Percentiles rank a stretch among this genome's conserved stretches.
These are phyloP conservation scores for Ptychoptera albimana DNA, from an alignment of 2,888 invertebrate genomes.

Conservation along the genomic window DNA sequence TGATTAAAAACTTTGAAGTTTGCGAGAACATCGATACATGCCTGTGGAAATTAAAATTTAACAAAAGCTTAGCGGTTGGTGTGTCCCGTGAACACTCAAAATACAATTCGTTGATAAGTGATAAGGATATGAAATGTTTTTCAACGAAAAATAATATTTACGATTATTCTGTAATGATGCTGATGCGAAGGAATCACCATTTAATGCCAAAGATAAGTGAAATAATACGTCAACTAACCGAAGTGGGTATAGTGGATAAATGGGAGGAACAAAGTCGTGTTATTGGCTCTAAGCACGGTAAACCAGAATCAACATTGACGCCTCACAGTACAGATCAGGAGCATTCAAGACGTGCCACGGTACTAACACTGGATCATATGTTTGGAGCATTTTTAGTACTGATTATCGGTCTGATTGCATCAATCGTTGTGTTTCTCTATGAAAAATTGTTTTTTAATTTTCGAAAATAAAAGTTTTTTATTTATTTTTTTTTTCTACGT, in stretches of 20 bases:
- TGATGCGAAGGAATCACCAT: constrained; percentile 24
- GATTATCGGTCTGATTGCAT: constrained; percentile 12
- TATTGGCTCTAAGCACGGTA: constrained; percentile 14
- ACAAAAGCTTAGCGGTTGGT: constrained; percentile 20
- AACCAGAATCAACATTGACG: too few relatives aligned
- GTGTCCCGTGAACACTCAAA: constrained; percentile 23
- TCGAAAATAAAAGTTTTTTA: neutral
- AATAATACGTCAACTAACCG: constrained; percentile 23
- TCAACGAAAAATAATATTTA: constrained; percentile 24
- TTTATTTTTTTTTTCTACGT: neutral
- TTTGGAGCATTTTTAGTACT: constrained; percentile 19
- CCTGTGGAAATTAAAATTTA: constrained; percentile 16
- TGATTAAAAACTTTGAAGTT: constrained; percentile 20
- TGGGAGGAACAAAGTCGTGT: constrained; percentile 16
- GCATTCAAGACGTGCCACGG: constrained; percentile 9
- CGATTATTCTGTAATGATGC: constrained; percentile 23
- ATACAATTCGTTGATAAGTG: constrained; percentile 23
- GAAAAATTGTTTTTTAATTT: constrained; percentile 10
- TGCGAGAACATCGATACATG: constrained; percentile 25
- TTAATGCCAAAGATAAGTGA: constrained; percentile 25
- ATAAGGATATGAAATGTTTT: constrained; percentile 23
- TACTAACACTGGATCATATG: constrained; percentile 18
- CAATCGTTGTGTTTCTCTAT: constrained; percentile 13
- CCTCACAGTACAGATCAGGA: neutral
- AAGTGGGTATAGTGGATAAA: constrained; percentile 27